Evolutionary conservation across 2,113 vertebrate species (phyloP), one percentile per base, ranked within the genome.

Genomic region (Mustela lutreola): DNA sequence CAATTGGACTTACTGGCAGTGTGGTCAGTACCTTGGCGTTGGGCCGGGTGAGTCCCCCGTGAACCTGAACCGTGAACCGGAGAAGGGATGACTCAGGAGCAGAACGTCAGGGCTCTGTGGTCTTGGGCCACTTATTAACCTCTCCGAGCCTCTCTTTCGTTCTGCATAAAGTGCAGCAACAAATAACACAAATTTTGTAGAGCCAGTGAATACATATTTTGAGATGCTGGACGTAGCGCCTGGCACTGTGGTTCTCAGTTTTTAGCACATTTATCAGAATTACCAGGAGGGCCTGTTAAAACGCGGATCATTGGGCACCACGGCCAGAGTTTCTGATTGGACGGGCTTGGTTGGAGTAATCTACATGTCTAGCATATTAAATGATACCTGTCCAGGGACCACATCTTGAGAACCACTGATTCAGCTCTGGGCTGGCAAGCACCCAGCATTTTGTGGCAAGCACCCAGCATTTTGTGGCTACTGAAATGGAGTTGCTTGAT

Each of bases 1-100:
- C 99, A 99, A 99, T 97, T 97, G 99, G 85, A 99, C 98, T 2
- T 99, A 99, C 98, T 99, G 99, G 99, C 99, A 96, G 87, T 99
- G 99, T 1, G 98, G 98, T 58, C 99, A 99, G 90, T 99, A 99
- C 98, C 98, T 99, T 0, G 99, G 99, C 0, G 95, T 99, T 12
- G 99, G 99, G 80, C 99, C 99, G 56, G 99, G 99, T 99, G 98
- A 98, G 97, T 94, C 5, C 70, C 39, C 71, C 4, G 18, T 58
- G 84, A 96, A 50, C 85, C 11, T 56, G 53, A 56, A 56, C 71
- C 5, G 21, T 50, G 84, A 96, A 50, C 81, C 7, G 1, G 31
- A 22, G 33, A 67, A 86, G 76, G 42, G 39, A 36, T 96, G 93
- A 93, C 82, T 91, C 76, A 71, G 95, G 95, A 95, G 60, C 90